Evolutionary conservation across 53 echinoderm and acorn worm genomes (phyloP), one percentile per base, ranked within the genome.

Genomic region (Echinometra lucunter): DNA sequence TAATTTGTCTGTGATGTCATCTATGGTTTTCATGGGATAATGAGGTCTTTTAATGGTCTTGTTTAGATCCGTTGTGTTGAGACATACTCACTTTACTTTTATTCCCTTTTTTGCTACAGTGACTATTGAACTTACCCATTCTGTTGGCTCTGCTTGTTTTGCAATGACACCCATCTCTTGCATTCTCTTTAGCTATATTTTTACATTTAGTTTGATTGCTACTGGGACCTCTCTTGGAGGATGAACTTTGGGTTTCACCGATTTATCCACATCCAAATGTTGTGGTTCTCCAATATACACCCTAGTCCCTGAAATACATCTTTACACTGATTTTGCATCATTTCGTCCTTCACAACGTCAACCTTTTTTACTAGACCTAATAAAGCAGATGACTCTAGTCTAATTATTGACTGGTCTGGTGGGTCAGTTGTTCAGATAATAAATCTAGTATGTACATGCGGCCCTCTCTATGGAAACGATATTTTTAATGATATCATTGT

Each of bases 41-140:
- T 63, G 83, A 45, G 82, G 83, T 27, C 87, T 74, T 44, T 95
- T 83, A 8, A 95, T 85, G 11, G 88, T 80, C 72, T 96, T 94
- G 87, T 96, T 96, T 1, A 96, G 95, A 47, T 95, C 78, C 21
- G 92, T 95, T 4, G 93, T 94, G 66, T 96, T 96, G 3, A 96
- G 95, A 89, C 96, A 97, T n/a, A 97, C 94, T 37, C 96, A 74
- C 4, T 96, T 93, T 17, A 81, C 34, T 23, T 95, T 95, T n/a
- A n/a, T 75, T 96, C 95, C 6, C 44, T 37, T 90, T 97, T 97
- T 37, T 93, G 96, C 18, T 4, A 28, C 53, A 2, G 4, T 34
- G 6, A 70, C 70, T 34, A 70, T 70, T 28, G 19, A 16, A 3
- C 96, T 72, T 94, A 96, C 96, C 96, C 96, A 97, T 1, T 92